Percentiles rank a stretch among this genome's conserved stretches.
Evolutionary conservation across 2,888 invertebrate species (phyloP).

Genomic region (Meliscaeva auricollis): DNA sequence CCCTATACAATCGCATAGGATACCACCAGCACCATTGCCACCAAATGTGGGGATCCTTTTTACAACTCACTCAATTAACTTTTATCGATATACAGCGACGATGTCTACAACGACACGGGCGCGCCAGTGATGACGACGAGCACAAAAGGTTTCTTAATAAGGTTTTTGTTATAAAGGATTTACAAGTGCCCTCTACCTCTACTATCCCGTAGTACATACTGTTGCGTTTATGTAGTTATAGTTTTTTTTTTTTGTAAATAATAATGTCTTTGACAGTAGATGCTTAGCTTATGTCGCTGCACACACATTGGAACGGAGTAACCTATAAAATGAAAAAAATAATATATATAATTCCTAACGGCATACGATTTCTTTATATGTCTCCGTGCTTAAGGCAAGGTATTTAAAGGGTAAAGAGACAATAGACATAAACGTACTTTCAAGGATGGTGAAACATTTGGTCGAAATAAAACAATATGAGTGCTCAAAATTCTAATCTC

Average conservation of each 20-base stretch:
- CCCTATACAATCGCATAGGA: slow-evolving; percentile 63
- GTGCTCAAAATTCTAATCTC: too few species aligned
- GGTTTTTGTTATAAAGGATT: slow-evolving; percentile 71
- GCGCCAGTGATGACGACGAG: slow-evolving; percentile 66
- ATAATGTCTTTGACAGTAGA: not conserved
- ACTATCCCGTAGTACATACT: slow-evolving; percentile 35
- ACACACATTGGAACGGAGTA: slow-evolving; percentile 12
- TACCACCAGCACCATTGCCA: not conserved
- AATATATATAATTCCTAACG: too few species aligned
- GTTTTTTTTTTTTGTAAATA: slow-evolving; percentile 52
- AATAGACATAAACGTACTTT: too few species aligned
- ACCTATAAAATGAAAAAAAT: too few species aligned
- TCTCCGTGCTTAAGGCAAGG: too few species aligned
- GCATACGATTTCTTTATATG: too few species aligned
- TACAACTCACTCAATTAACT: slow-evolving; percentile 74
- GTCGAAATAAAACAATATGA: too few species aligned
- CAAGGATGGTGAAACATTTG: too few species aligned
- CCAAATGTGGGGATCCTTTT: slow-evolving; percentile 13
- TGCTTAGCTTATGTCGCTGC: not conserved
- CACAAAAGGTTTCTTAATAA: slow-evolving; percentile 74
- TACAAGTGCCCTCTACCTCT: slow-evolving; percentile 42
- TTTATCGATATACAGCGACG: slow-evolving; percentile 69
- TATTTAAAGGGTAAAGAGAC: too few species aligned
- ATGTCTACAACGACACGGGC: slow-evolving; percentile 27
- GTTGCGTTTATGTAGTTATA: slow-evolving; percentile 48